phyloP scores from a whole-genome alignment of 2,113 vertebrate genomes.

The Ceyx melanurus region DNA sequence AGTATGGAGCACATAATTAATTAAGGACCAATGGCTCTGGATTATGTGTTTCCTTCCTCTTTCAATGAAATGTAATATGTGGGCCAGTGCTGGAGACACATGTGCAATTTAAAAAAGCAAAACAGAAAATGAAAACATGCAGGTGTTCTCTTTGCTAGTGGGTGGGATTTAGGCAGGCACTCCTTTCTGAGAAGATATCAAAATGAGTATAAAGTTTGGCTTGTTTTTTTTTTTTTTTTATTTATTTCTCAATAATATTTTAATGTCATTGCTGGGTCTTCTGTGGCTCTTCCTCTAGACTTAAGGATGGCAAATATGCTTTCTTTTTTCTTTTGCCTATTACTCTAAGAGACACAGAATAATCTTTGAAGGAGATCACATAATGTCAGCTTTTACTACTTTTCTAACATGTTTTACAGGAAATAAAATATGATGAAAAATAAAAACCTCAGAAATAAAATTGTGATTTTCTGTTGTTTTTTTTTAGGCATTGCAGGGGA shows the following conservation, averaged over 20 bases:
- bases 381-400: background rate
- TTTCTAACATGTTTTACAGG: background rate
- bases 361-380: background rate
- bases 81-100: background rate
- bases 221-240: background rate
- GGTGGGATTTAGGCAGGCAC: background rate
- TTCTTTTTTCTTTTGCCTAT: background rate
- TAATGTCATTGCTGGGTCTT: background rate
- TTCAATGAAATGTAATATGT: background rate
- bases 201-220: background rate
- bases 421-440: background rate
- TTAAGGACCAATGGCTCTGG: background rate
- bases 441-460: background rate
- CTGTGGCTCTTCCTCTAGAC: background rate
- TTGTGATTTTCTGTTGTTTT: background rate
- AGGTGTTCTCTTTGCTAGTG: background rate
- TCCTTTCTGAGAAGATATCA: background rate
- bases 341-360: background rate
- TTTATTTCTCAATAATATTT: background rate
- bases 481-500: background rate
- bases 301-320: background rate
- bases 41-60: background rate
- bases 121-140: background rate
- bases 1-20: background rate
- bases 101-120: background rate